These are phyloP conservation scores for Zaprionus africanus DNA, from an alignment of 1,140 invertebrate species.

Conservation along the genomic window DNA sequence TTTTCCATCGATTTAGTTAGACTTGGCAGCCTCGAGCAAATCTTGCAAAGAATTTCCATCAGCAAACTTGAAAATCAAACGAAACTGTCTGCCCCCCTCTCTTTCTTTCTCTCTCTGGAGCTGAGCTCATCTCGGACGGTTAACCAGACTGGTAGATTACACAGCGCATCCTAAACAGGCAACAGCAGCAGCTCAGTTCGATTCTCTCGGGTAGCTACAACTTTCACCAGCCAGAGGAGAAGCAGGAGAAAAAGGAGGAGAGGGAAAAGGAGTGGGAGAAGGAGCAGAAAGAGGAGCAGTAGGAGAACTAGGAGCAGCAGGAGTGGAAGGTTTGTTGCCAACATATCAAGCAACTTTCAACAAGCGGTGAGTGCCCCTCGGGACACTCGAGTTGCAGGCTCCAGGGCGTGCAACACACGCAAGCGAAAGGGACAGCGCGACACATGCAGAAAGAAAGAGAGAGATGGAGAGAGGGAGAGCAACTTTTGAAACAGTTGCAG, in stretches of 20 bases:
- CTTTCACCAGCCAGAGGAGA: constrained; percentile 42
- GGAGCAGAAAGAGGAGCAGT: constrained; percentile 1
- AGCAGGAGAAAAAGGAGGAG: constrained; percentile 21
- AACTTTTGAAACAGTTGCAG: constrained; percentile 77
- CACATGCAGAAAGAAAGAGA: background rate
- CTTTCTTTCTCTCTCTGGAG: background rate
- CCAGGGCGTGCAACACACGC: constrained; percentile 26
- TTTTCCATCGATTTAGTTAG: background rate
- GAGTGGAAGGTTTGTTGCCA: constrained; percentile 38
- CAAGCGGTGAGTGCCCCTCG: constrained; percentile 59
- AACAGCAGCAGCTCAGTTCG: constrained; percentile 25
- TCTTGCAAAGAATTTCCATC: background rate
- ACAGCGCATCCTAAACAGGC: constrained; percentile 8
- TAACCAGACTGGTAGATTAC: constrained; percentile 25
- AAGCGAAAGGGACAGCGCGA: constrained; percentile 20
- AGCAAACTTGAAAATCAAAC: background rate
- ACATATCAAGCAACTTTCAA: constrained; percentile 72
- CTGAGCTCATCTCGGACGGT: constrained; percentile 4
- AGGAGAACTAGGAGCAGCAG: background rate
- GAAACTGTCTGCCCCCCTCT: background rate
- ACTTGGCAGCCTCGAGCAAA: background rate
- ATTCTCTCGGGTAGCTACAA: constrained; percentile 28
- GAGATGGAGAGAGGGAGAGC: constrained; percentile 5
- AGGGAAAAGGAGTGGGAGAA: too few relatives aligned
- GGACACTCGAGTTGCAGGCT: constrained; percentile 42